Percentiles rank a stretch among this genome's conserved stretches.
Evolutionary conservation across 1,140 invertebrate species (phyloP).

Genomic region (Eupeodes corollae): DNA sequence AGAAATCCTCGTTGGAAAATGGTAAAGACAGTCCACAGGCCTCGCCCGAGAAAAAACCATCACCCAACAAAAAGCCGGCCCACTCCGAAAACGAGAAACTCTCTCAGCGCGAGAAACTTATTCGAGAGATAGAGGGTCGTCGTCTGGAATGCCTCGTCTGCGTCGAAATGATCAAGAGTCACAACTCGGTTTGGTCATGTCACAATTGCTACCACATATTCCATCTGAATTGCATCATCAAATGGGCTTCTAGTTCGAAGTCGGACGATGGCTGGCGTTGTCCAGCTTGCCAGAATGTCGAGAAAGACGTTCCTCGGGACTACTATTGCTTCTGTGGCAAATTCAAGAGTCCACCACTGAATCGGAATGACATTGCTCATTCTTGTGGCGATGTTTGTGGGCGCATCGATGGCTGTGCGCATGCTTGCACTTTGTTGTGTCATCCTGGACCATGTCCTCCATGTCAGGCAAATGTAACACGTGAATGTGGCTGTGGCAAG

Average conservation of each 20-base stretch:
- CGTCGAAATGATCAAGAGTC: conserved; percentile 68
- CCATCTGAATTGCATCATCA: conserved; percentile 78
- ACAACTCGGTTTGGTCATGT: conserved; percentile 81
- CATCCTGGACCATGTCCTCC: conserved; percentile 84
- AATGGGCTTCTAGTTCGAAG: conserved; percentile 79
- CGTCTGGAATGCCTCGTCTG: conserved; percentile 87
- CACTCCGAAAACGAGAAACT: conserved; percentile 25
- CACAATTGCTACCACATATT: conserved; percentile 80
- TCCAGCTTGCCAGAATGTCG: conserved; percentile 76
- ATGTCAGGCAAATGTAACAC: conserved; percentile 52
- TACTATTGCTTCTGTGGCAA: conserved; percentile 83
- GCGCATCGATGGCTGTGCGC: conserved; percentile 56
- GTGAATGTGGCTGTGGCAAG: conserved; percentile 62
- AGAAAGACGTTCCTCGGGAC: conserved; percentile 51
- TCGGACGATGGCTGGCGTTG: conserved; percentile 78
- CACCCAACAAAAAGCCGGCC: conserved; percentile 13
- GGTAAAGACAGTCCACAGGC: conserved; percentile 28
- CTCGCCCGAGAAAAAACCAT: conserved; percentile 25
- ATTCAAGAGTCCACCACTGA: conserved; percentile 55
- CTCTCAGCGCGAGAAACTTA: conserved; percentile 65
- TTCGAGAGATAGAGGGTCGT: conserved; percentile 64
- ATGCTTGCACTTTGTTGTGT: conserved; percentile 77
- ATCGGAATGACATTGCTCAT: conserved; percentile 66
- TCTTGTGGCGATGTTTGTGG: conserved; percentile 80
- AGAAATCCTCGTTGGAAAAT: conserved; percentile 21